A percentile compares a stretch with the other conserved stretches of the same genome.
These are phyloP conservation scores for Stegana nigrithorax DNA, from an alignment of 2,888 invertebrate species.

Conservation along the genomic window DNA sequence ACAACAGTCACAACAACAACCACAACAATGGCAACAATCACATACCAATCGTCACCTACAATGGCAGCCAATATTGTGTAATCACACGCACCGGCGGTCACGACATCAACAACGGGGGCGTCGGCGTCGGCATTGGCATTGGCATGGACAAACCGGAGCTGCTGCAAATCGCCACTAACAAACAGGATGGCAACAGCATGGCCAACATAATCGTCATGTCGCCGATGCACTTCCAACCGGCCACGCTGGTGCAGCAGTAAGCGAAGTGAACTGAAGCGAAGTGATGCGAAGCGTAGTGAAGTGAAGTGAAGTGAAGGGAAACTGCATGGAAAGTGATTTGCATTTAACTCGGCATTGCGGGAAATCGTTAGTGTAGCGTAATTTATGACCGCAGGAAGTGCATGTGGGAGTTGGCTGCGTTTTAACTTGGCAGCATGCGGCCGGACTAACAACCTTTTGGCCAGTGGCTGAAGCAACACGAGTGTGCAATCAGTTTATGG, in stretches of 20 bases:
- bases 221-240: slow-evolving; percentile 49
- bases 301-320: slow-evolving; percentile 19
- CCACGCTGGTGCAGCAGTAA: slow-evolving; percentile 32
- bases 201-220: slow-evolving; percentile 64
- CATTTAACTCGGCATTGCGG: slow-evolving; percentile 19
- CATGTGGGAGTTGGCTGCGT: background rate
- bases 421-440: too few species aligned
- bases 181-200: slow-evolving; percentile 42
- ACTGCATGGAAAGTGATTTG: slow-evolving; percentile 4
- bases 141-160: slow-evolving; percentile 45
- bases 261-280: slow-evolving; percentile 34
- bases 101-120: background rate
- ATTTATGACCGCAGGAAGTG: slow-evolving; percentile 1
- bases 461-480: background rate
- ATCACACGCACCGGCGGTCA: slow-evolving; percentile 49
- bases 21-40: slow-evolving; percentile 33
- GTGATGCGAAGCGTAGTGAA: slow-evolving; percentile 35
- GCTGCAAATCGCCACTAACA: slow-evolving; percentile 51
- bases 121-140: background rate
- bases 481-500: slow-evolving; percentile 4
- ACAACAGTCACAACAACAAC: slow-evolving; percentile 15
- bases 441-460: background rate
- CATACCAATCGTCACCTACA: slow-evolving; percentile 64
- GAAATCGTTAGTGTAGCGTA: slow-evolving; percentile 31
- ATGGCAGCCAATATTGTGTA: slow-evolving; percentile 63